A percentile compares a stretch with the other conserved stretches of the same genome.
Evolutionary conservation across 2,113 vertebrate species (phyloP).

Genomic region (Gadus chalcogrammus): DNA sequence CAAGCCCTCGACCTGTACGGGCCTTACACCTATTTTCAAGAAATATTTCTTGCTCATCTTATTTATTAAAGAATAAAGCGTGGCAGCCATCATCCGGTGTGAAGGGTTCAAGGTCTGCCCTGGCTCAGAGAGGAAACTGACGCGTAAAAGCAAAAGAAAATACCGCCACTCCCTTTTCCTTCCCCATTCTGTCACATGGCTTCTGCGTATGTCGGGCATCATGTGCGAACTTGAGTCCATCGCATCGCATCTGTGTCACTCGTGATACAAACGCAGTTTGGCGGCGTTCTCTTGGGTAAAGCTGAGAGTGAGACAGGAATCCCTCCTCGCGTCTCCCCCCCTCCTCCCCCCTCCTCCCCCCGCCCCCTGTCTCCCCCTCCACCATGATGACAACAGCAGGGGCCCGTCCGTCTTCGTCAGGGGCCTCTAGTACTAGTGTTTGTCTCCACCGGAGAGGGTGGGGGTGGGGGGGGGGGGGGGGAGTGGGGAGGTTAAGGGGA

Average conservation of each 20-base stretch:
- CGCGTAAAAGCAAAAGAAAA: neutral
- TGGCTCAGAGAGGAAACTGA: too few species aligned
- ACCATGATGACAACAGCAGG: neutral
- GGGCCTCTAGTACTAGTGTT: too few species aligned
- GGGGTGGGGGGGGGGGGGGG: neutral
- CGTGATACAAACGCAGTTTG: conserved; percentile 54
- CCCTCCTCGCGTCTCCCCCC: conserved; percentile 38
- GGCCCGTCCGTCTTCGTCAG: neutral
- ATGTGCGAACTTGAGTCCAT: conserved; percentile 47
- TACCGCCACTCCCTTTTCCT: neutral
- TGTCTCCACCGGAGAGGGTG: neutral
- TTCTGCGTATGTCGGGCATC: conserved; percentile 44
- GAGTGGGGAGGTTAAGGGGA: neutral
- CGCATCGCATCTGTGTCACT: conserved; percentile 48
- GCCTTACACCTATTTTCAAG: neutral
- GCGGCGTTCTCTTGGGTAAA: conserved; percentile 49
- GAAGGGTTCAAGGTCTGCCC: too few species aligned
- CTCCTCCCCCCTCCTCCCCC: neutral
- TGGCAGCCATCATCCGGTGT: too few species aligned
- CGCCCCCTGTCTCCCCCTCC: neutral
- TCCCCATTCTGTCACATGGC: neutral
- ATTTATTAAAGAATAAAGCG: neutral
- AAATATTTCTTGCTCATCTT: neutral
- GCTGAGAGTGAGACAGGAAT: conserved; percentile 36
- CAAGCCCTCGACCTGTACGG: too few species aligned